These are phyloP conservation scores for Actinia equina DNA, from an alignment of 64 coral and sea anemone species.

Conservation along the genomic window DNA sequence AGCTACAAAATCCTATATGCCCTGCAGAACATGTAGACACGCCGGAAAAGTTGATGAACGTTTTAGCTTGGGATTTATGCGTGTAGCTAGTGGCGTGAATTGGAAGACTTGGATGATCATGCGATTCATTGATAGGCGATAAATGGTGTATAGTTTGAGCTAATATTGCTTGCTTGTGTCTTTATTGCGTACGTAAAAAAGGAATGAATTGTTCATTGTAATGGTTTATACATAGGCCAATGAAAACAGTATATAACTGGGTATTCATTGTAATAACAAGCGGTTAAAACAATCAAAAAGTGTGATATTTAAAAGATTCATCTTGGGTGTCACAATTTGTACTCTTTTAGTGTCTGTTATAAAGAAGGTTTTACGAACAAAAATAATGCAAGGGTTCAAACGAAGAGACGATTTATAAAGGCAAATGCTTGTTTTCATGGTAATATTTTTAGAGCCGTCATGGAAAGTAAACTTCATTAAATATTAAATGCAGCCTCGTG, in stretches of 20 bases:
- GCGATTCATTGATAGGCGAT: not conserved
- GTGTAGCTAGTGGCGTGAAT: not conserved
- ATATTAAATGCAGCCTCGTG: not conserved
- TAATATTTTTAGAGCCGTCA: not conserved
- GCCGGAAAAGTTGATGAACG: conserved; percentile 93
- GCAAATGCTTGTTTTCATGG: not conserved
- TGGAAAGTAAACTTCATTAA: not conserved
- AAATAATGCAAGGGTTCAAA: not conserved
- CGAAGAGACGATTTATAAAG: not conserved
- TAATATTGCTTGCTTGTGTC: no score
- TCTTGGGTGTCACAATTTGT: not conserved
- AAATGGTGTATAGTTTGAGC: not conserved
- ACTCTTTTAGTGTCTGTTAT: not conserved
- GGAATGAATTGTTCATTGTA: not conserved
- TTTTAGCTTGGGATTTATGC: conserved; percentile 67
- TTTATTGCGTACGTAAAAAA: no score
- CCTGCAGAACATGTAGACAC: conserved; percentile 91
- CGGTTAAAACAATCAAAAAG: not conserved
- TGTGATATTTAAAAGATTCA: conserved; percentile 2
- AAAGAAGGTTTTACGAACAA: not conserved
- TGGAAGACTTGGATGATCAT: not conserved
- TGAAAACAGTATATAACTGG: not conserved
- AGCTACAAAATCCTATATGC: conserved; percentile 94
- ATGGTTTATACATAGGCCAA: not conserved
- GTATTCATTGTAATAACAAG: not conserved